Evolutionary conservation across 2,113 vertebrate species (phyloP).

Genomic region (Bombycilla garrulus): DNA sequence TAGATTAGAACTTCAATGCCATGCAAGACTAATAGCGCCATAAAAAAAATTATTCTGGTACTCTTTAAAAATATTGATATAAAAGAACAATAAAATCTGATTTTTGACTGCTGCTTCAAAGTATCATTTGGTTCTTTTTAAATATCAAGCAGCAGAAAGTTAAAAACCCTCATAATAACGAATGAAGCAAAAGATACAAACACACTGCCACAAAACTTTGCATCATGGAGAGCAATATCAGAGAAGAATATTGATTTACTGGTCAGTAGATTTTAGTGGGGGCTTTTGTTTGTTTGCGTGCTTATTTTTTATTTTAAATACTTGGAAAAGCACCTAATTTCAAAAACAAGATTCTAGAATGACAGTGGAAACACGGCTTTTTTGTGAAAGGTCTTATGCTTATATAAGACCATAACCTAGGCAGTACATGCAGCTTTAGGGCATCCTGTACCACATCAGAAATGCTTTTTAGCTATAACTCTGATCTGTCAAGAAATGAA

Average conservation of each 20-base stretch:
- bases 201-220: background rate
- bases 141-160: constrained; percentile 40
- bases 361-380: background rate
- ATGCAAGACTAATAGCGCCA: constrained; percentile 44
- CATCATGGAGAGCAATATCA: background rate
- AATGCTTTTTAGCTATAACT: background rate
- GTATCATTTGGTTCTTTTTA: constrained; percentile 34
- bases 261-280: background rate
- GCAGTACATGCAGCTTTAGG: background rate
- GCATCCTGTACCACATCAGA: background rate
- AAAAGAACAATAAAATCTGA: constrained; percentile 59
- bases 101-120: constrained; percentile 40
- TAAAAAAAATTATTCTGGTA: constrained; percentile 46
- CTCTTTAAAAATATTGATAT: constrained; percentile 59
- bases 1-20: constrained; percentile 10
- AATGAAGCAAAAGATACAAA: background rate
- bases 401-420: background rate
- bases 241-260: background rate
- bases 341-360: background rate
- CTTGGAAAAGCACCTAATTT: background rate
- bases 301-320: background rate
- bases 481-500: background rate
- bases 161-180: background rate
- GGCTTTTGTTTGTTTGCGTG: background rate
- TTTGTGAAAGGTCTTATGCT: background rate